Conservation (phyloP, 2,113 vertebrate genomes). For the Cyanistes caeruleus region DNA sequence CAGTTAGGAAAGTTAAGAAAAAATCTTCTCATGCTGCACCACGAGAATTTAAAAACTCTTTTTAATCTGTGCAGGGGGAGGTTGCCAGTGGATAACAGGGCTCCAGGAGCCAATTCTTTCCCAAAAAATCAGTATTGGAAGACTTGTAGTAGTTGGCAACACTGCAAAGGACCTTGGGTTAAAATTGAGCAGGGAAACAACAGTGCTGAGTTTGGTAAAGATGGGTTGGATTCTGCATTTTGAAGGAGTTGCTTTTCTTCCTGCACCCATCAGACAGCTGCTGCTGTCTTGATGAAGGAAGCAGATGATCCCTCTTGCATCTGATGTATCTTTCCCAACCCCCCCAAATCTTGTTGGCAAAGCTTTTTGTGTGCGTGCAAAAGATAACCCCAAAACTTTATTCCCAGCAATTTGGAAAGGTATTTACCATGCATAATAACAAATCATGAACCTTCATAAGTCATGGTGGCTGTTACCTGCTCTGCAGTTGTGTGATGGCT, state of each 20-base stretch:
- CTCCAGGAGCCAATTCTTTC: neutral
- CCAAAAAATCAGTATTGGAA: neutral
- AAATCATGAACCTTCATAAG: slow-evolving; percentile 57
- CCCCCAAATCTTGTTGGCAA: slow-evolving; percentile 60
- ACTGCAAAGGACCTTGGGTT: slow-evolving; percentile 15
- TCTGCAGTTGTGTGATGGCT: slow-evolving; percentile 65
- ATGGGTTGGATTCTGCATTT: neutral
- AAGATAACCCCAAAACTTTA: slow-evolving; percentile 53
- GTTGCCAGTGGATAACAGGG: neutral
- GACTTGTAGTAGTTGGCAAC: slow-evolving; percentile 25
- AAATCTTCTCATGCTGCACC: neutral
- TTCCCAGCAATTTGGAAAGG: slow-evolving; percentile 55
- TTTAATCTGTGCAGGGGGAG: neutral
- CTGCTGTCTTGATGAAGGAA: neutral
- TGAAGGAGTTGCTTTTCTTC: neutral
- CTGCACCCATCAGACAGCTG: neutral
- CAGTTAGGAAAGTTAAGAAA: neutral
- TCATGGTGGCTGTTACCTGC: slow-evolving; percentile 56
- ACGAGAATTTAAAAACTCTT: neutral
- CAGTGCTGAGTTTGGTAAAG: neutral
- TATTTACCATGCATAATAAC: slow-evolving; percentile 72
- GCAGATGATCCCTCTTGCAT: neutral
- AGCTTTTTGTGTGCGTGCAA: slow-evolving; percentile 61
- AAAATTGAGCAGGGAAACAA: neutral
- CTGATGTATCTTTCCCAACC: neutral